These are phyloP conservation scores for Cassiopea andromeda DNA, from an alignment of 30 jellyfish, hydroid and myxozoan genomes.

Conservation along the genomic window DNA sequence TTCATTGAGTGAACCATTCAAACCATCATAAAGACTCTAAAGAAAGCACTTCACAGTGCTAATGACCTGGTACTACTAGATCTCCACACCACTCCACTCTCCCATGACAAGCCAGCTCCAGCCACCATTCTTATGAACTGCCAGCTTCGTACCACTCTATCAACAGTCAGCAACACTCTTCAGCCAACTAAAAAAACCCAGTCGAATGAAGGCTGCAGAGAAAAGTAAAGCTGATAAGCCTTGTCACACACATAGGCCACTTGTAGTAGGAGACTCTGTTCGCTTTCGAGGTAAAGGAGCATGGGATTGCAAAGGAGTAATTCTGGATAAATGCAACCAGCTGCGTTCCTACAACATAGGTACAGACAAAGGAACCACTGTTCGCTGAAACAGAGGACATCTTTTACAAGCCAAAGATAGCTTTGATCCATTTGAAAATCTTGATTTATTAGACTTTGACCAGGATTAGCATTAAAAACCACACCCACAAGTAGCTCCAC, in stretches of 20 bases:
- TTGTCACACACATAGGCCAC: not conserved
- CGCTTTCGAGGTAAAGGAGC: not conserved
- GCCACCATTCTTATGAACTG: not conserved
- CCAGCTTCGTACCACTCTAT: not conserved
- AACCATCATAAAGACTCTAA: conserved; percentile 23
- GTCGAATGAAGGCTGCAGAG: not conserved
- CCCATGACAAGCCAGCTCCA: not conserved
- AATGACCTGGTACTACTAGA: conserved; percentile 12
- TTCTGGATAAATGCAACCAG: not conserved
- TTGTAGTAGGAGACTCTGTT: not conserved
- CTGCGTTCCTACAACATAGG: not conserved
- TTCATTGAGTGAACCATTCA: conserved; percentile 40
- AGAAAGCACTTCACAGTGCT: conserved; percentile 13
- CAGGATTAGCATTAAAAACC: not conserved
- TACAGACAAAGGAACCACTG: not conserved
- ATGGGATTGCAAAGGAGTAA: not conserved
- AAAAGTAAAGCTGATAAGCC: not conserved
- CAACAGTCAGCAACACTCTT: not conserved
- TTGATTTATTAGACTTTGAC: not conserved
- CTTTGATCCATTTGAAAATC: not conserved
- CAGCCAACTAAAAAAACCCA: not conserved
- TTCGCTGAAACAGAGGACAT: not conserved
- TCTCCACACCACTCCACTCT: not conserved
- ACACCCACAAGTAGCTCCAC: not conserved
- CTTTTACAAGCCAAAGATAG: not conserved